phyloP scores from a whole-genome alignment of 92 coral and sea anemone genomes.

The Zoanthus gigantus region DNA sequence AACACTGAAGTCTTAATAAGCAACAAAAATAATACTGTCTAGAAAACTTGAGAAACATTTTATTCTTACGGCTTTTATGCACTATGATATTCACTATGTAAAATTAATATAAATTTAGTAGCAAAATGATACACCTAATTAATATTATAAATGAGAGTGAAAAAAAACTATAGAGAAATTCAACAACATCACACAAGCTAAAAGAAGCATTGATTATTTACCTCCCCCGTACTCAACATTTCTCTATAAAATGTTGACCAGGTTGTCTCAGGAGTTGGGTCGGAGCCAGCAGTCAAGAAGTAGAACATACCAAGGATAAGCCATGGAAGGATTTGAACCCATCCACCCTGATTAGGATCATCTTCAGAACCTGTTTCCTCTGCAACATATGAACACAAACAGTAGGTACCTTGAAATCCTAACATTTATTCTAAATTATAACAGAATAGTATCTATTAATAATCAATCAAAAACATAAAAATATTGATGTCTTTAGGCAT shows the following conservation, averaged over 20 bases:
- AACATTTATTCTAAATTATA: neutral
- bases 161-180: too few relatives aligned
- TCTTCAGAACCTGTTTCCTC: constrained; percentile 74
- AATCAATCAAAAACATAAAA: neutral
- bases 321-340: constrained; percentile 85
- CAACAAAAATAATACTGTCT: too few relatives aligned
- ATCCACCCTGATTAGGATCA: constrained; percentile 80
- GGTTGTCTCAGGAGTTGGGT: constrained; percentile 96
- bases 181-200: neutral
- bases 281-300: constrained; percentile 86
- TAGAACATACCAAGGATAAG: constrained; percentile 85
- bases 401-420: neutral
- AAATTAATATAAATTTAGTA: too few relatives aligned
- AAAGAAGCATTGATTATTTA: neutral
- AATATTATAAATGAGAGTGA: too few relatives aligned
- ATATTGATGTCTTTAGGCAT: too few relatives aligned
- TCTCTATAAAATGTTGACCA: constrained; percentile 96
- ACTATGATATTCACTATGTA: too few relatives aligned
- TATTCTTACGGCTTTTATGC: too few relatives aligned
- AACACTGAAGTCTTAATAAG: too few relatives aligned
- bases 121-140: too few relatives aligned
- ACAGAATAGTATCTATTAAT: neutral
- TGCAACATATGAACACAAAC: neutral
- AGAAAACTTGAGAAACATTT: too few relatives aligned
- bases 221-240: constrained; percentile 97